A percentile compares a stretch with the other conserved stretches of the same genome.
phyloP scores from a whole-genome alignment of 2,888 invertebrate genomes.

The Rhagophthalmus giganteus region DNA sequence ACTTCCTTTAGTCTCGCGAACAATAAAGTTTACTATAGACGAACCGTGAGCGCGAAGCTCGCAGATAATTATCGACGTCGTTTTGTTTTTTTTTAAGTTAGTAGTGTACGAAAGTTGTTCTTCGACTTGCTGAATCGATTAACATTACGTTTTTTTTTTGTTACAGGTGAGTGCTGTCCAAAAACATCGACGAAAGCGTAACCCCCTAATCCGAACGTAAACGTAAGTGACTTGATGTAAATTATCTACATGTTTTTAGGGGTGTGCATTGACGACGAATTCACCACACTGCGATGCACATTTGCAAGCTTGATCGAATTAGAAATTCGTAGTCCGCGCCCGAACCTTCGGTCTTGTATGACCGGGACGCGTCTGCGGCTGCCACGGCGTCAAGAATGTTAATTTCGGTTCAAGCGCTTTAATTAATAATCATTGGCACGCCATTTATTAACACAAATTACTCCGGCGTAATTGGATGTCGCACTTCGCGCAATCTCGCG shows the following conservation, averaged over 20 bases:
- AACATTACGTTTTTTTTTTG: conserved; percentile 29
- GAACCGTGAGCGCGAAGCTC: no score
- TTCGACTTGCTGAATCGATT: no score
- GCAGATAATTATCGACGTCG: no score
- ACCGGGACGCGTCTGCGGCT: conserved; percentile 28
- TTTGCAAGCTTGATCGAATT: conserved; percentile 40
- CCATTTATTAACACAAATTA: conserved; percentile 53
- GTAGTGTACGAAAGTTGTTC: background rate
- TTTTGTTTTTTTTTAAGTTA: background rate
- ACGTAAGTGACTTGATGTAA: conserved; percentile 31
- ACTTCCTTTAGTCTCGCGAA: no score
- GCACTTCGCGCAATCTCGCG: conserved; percentile 46
- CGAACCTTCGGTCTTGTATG: conserved; percentile 26
- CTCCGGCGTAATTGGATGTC: conserved; percentile 50
- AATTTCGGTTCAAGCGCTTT: conserved; percentile 45
- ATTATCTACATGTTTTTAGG: conserved; percentile 31
- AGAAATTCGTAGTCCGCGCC: conserved; percentile 34
- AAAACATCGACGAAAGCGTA: conserved; percentile 9
- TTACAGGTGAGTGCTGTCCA: conserved; percentile 42
- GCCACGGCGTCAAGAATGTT: conserved; percentile 41
- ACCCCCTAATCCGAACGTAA: conserved; percentile 12
- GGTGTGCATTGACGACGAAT: conserved; percentile 35
- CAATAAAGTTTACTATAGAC: no score
- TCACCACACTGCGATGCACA: conserved; percentile 36
- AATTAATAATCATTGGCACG: conserved; percentile 55